These are phyloP conservation scores for Ectemnius lituratus DNA, from an alignment of 2,888 invertebrate species.

Conservation along the genomic window DNA sequence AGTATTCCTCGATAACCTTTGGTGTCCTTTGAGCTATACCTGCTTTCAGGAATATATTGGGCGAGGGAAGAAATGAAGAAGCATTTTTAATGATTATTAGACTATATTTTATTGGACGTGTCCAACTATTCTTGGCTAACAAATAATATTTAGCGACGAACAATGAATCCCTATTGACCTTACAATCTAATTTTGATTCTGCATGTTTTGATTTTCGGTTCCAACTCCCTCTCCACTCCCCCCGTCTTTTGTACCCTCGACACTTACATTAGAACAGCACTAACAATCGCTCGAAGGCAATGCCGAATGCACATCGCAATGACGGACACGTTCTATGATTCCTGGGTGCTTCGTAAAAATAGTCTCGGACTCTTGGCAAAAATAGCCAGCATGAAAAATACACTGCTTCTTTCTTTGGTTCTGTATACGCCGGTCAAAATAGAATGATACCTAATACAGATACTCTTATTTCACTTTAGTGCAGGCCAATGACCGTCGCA, in stretches of 20 bases:
- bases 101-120: slow-evolving; percentile 64
- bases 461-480: no score
- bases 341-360: slow-evolving; percentile 37
- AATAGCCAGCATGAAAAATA: slow-evolving; percentile 8
- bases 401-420: no score
- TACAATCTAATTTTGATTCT: slow-evolving; percentile 74
- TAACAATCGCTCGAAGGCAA: slow-evolving; percentile 35
- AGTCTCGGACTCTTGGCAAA: slow-evolving; percentile 4
- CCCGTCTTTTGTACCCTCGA: slow-evolving; percentile 57
- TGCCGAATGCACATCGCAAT: slow-evolving; percentile 28
- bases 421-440: no score
- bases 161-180: slow-evolving; percentile 67
- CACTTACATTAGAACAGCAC: slow-evolving; percentile 35
- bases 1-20: background rate
- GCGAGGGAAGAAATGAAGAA: slow-evolving; percentile 31
- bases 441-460: no score
- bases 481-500: no score
- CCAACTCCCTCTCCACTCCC: slow-evolving; percentile 27
- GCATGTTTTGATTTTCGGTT: slow-evolving; percentile 68
- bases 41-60: background rate
- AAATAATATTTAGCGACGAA: slow-evolving; percentile 71
- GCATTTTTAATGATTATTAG: slow-evolving; percentile 58
- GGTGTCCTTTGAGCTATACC: background rate
- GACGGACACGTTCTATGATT: slow-evolving; percentile 28
- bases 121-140: slow-evolving; percentile 68